These are phyloP conservation scores for Sorex araneus DNA, from an alignment of 2,113 vertebrate genomes.

Conservation along the genomic window DNA sequence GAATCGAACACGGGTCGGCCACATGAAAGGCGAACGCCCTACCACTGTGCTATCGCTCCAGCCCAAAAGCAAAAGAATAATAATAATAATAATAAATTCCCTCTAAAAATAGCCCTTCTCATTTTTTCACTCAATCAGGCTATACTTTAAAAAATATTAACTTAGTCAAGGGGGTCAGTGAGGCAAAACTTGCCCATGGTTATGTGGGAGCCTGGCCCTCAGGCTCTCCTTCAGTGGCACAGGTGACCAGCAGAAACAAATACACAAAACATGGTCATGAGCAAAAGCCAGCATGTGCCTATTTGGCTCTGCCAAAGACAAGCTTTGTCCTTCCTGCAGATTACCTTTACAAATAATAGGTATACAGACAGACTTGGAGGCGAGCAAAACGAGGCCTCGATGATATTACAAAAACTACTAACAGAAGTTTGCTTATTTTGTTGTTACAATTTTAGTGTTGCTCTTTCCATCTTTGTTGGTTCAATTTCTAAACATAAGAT, in stretches of 20 bases:
- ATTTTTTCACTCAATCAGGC: neutral
- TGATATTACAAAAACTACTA: neutral
- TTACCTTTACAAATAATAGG: neutral
- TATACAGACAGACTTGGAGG: neutral
- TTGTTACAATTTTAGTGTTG: neutral
- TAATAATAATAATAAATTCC: too few species aligned
- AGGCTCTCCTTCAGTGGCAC: too few species aligned
- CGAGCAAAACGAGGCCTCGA: neutral
- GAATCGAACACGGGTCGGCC: too few species aligned
- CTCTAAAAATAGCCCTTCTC: neutral
- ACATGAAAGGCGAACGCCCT: too few species aligned
- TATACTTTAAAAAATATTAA: neutral
- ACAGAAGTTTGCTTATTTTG: neutral
- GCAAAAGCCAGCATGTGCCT: rapidly evolving
- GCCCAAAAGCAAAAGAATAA: too few species aligned
- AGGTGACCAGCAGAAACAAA: neutral
- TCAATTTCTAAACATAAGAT: neutral
- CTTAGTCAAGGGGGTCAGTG: neutral
- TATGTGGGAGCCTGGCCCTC: neutral
- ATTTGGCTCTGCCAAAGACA: neutral
- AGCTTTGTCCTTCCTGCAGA: neutral
- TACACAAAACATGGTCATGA: rapidly evolving
- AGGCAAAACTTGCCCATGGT: too few species aligned
- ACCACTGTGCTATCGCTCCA: too few species aligned
- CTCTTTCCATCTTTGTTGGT: neutral